Evolutionary conservation across 2,113 vertebrate species (phyloP), one percentile per base, ranked within the genome.

Genomic region (Typhlomys cinereus): DNA sequence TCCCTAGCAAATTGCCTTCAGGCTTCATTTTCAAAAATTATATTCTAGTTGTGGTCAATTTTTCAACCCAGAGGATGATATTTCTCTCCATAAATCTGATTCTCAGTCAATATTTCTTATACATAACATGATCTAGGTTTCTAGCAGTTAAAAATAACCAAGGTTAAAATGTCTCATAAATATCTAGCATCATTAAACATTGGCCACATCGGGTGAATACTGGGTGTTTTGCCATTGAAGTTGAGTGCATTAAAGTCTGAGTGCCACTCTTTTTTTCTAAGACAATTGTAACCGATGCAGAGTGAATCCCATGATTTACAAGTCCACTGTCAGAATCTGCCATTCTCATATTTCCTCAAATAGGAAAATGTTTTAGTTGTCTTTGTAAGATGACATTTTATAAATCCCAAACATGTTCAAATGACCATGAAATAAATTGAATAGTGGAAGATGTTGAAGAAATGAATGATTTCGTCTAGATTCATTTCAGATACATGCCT

Each of bases 71-170:
- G 88, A 90, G 78, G 80, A 62, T 76, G 50, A 79, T 91, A 92
- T 78, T 96, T 94, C 82, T 96, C 95, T 93, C 73, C 52, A 93
- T 94, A 94, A 96, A 95, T 96, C 92, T 96, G 79, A 95, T 86
- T 87, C 20, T 57, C 48, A 82, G 71, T 95, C 93, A 93, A 95
- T 94, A 91, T 91, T 94, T 96, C 84, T 93, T 91, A 89, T 75
- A 85, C n/a, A 84, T 94, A 78, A 83, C 85, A 86, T 76, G 76
- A 87, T 89, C 39, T 52, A 94, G 87, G 90, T 92, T 89, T 90
- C 93, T 94, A 90, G 41, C 79, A 59, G 84, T 87, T 95, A 95
- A 96, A 97, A 96, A 85, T 89, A 94, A 87, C 71, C 90, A 82
- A 89, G 88, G 90, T 93, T 88, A 94, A 89, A 95, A 69, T 85